Base-by-base conservation (phyloP, 37 sponge, comb jelly and placozoan species). In the Diacarnus erythraeanus region DNA sequence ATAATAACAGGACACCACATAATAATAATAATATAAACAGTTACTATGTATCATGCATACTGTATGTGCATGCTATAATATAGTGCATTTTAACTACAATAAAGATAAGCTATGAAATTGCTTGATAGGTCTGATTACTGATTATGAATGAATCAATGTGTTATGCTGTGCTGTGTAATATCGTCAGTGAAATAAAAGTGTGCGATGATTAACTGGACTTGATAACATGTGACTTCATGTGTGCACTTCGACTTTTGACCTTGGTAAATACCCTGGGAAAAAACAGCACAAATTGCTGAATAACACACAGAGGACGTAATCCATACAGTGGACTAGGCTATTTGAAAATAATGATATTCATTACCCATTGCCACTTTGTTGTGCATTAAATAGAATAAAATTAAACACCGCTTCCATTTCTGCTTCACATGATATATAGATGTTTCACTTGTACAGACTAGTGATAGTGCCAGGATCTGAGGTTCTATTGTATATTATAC, bases 231-330 rank as follows among this genome's bases (percentile, higher is more conserved):
- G 94, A 91, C 82, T 96, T 93, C 97, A 93, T 96, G 84, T 93
- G 94, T 22, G 97, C 97, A 91, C 95, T 94, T 20, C 97, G 83
- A 68, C 93, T 91, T 72, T 97, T 97, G 69, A 97, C 92, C 63
- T 94, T 94, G 21, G 82, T 79, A 76, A 97, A 97, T 27, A 87
- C 92, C 65, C 97, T 93, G 71, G 71, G 38, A 54, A 42, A 63
- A 36, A 38, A 31, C 23, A 12, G 30, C 25, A 77, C 26, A 39
- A 64, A 81, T 20, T 17, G 17, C 10, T 20, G 17, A 54, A 54
- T 54, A 54, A 54, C 17, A 54, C 17, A 60, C 6, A 60, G 22
- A 26, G 61, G 23, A 20, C 6, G 61, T 26, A 6, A 60, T 26
- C 12, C 12, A 47, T 47, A 47, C 51, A 47, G 6, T 6, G 6